phyloP scores from a whole-genome alignment of 2,113 vertebrate genomes.

The Entomyzon cyanotis region DNA sequence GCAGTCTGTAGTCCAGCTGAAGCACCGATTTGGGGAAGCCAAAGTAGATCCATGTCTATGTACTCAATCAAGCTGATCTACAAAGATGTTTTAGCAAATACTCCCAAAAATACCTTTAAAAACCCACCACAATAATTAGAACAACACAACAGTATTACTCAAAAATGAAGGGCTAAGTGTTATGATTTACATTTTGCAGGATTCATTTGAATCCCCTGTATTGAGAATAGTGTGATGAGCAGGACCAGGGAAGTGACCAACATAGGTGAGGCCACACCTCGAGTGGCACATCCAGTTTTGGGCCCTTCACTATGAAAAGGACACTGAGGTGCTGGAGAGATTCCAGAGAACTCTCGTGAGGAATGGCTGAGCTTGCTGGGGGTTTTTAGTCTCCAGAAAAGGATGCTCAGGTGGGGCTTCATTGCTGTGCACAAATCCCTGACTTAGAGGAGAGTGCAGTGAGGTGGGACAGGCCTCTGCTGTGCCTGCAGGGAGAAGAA shows the following conservation, averaged over 20 bases:
- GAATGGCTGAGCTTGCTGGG: not conserved
- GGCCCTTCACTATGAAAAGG: not conserved
- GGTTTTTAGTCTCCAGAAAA: not conserved
- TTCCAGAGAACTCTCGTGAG: not conserved
- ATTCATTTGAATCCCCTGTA: not conserved
- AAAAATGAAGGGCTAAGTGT: not conserved
- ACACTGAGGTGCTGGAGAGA: not conserved
- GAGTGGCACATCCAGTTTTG: not conserved
- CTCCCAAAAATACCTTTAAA: not conserved
- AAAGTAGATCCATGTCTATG: not conserved
- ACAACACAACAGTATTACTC: not conserved
- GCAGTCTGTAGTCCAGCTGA: not conserved
- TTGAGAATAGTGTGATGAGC: not conserved
- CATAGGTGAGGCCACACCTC: not conserved
- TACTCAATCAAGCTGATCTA: not conserved
- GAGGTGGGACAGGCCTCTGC: not conserved
- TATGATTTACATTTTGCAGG: not conserved
- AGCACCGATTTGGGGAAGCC: not conserved
- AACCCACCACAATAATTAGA: not conserved
- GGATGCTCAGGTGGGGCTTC: not conserved
- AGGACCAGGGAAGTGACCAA: fast-evolving
- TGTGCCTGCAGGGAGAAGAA: too few species aligned
- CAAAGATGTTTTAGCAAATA: not conserved
- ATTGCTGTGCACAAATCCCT: not conserved
- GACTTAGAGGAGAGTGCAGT: not conserved